phyloP scores from a whole-genome alignment of 1,140 invertebrate species.

The Drosophila eugracilis region DNA sequence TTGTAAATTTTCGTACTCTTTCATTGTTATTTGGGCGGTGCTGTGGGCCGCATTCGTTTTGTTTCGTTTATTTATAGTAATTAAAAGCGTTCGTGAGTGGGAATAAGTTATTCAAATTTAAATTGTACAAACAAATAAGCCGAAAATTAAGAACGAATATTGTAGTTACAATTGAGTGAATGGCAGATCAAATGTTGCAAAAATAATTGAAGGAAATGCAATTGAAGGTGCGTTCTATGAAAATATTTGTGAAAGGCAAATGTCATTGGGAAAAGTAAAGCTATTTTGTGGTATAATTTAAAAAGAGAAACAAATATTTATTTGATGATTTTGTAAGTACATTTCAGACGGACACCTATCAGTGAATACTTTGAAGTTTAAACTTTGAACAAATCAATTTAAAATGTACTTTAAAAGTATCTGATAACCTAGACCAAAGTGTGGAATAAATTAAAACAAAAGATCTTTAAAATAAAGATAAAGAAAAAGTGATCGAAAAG shows the following conservation, averaged over 20 bases:
- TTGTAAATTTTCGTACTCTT: slow-evolving; percentile 19
- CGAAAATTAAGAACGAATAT: slow-evolving; percentile 18
- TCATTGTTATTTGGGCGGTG: slow-evolving; percentile 41
- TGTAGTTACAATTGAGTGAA: slow-evolving; percentile 5
- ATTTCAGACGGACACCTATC: too few species aligned
- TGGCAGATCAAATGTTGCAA: neutral
- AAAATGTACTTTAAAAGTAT: too few species aligned
- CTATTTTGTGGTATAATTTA: neutral
- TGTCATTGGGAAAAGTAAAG: neutral
- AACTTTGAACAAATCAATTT: too few species aligned
- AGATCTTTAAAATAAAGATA: too few species aligned
- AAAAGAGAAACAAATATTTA: neutral
- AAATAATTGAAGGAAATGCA: neutral
- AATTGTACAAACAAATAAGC: slow-evolving; percentile 21
- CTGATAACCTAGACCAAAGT: too few species aligned
- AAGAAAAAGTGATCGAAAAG: too few species aligned
- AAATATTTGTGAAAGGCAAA: too few species aligned
- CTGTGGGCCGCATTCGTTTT: slow-evolving; percentile 37
- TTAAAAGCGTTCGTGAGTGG: slow-evolving; percentile 40
- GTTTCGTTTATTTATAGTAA: slow-evolving; percentile 53
- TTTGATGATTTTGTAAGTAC: too few species aligned
- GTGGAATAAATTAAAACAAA: too few species aligned
- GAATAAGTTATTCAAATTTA: slow-evolving; percentile 41
- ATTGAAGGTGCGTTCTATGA: neutral
- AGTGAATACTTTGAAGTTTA: too few species aligned